These are phyloP conservation scores for Neodontobutis hainanensis DNA, from an alignment of 2,113 vertebrate species.

Conservation along the genomic window DNA sequence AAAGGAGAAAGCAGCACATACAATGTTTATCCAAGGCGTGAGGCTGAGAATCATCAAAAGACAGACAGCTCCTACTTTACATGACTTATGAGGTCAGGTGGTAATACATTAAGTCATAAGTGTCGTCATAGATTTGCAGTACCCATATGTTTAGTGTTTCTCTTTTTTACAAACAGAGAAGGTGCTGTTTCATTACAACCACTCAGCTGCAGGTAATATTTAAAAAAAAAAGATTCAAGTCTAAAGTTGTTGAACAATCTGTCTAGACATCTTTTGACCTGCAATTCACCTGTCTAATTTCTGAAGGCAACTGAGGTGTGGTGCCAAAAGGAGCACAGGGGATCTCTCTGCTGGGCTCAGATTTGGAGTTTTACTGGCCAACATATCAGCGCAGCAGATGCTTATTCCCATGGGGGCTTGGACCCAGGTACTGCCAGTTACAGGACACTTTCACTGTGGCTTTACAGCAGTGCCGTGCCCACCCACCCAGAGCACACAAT, in stretches of 20 bases:
- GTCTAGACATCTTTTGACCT: not conserved
- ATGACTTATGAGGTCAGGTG: too few relatives aligned
- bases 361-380: slow-evolving; percentile 10
- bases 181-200: too few relatives aligned
- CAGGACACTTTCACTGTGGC: slow-evolving; percentile 18
- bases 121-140: too few relatives aligned
- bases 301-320: not conserved
- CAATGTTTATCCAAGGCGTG: not conserved
- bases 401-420: slow-evolving; percentile 15
- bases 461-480: slow-evolving; percentile 26
- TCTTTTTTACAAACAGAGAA: too few relatives aligned
- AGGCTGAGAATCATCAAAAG: not conserved
- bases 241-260: not conserved
- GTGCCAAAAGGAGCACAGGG: not conserved
- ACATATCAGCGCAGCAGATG: slow-evolving; percentile 6
- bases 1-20: not conserved
- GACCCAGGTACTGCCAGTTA: slow-evolving; percentile 17
- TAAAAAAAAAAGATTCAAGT: not conserved
- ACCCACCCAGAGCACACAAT: slow-evolving; percentile 30
- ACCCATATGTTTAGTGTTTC: too few relatives aligned
- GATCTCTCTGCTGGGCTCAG: not conserved
- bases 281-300: not conserved
- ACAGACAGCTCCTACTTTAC: not conserved
- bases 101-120: too few relatives aligned
- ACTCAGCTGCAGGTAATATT: too few relatives aligned